A percentile compares a stretch with the other conserved stretches of the same genome.
phyloP scores from a whole-genome alignment of 2,797 vertebrate species.

The Saguinus oedipus region DNA sequence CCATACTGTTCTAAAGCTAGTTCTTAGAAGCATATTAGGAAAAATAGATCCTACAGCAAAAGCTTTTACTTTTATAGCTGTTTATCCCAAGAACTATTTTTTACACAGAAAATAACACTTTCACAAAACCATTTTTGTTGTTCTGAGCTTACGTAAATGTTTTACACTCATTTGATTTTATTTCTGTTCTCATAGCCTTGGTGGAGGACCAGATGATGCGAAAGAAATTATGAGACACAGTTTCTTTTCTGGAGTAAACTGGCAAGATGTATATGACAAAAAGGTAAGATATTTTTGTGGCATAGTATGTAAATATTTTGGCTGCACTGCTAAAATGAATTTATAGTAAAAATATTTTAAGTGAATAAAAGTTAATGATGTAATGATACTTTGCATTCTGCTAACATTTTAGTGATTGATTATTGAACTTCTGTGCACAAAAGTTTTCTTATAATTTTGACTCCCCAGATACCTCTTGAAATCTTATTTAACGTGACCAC shows the following conservation, averaged over 20 bases:
- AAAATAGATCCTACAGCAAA: neutral
- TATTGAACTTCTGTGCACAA: neutral
- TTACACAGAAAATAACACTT: neutral
- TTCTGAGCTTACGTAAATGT: neutral
- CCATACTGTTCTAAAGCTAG: neutral
- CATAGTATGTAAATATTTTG: constrained; percentile 34
- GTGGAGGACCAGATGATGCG: constrained; percentile 97
- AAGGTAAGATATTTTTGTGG: constrained; percentile 87
- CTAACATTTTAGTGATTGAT: neutral
- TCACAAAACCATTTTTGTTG: neutral
- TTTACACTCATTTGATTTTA: constrained; percentile 64
- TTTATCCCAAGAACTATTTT: neutral
- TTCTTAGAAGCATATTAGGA: neutral
- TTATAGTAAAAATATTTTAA: neutral
- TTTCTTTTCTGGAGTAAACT: constrained; percentile 96
- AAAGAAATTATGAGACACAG: constrained; percentile 99
- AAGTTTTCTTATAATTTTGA: constrained; percentile 36
- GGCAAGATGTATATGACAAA: constrained; percentile 98
- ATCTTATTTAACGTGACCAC: neutral
- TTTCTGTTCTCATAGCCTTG: constrained; percentile 87
- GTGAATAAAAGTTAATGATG: neutral
- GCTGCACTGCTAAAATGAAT: neutral
- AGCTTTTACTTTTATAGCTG: neutral
- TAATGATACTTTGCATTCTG: constrained; percentile 17
- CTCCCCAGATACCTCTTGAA: constrained; percentile 3